Base-by-base conservation (phyloP, 2,888 invertebrate genomes). In the Pachydiplax longipennis region DNA sequence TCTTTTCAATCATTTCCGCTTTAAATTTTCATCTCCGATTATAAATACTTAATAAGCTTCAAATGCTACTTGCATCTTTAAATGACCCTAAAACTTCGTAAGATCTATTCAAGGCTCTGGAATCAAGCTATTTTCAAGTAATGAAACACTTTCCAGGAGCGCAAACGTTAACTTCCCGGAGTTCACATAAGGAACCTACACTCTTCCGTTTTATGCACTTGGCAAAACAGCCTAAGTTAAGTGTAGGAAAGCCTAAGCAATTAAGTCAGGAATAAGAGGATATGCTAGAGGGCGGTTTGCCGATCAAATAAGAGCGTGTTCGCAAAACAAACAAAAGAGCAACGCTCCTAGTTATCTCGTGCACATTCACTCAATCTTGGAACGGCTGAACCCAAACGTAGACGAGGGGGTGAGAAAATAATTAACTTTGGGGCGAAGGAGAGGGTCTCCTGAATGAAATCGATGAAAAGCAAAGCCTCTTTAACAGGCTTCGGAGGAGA, bases 251-350 rank as follows among this genome's bases (percentile, higher is more conserved):
- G 73, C 22, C 8, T 65, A 22, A 25, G n/a, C n/a, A 65, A 65
- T 65, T 65, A 65, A 65, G 65, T 25, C 10, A 65, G 8, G 65
- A n/a, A 65, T 65, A 65, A 65, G 65, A 25, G 65, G 22, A 65
- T 22, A 65, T 22, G n/a, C n/a, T 8, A 65, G 25, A 22, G 25
- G 65, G 73, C 31, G n/a, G 73, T 65, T 58, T 58, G 31, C 25
- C 83, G 18, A 87, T 37, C n/a, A 35, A 87, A 87, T 37, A 61
- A 61, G 37, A 37, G 22, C 87, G 4, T 61, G n/a, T 87, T 87
- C 53, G 37, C 87, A 87, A 40, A 61, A 22, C 37, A 61, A 87
- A 61, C 87, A 87, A 65, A 61, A 61, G 87, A n/a, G n/a, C 61
- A n/a, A 12, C 37, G 61, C 37, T 61, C 37, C 40, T 15, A 53